phyloP scores from a whole-genome alignment of 2,113 vertebrate genomes.

The Stomatorhinus ivindoensis region DNA sequence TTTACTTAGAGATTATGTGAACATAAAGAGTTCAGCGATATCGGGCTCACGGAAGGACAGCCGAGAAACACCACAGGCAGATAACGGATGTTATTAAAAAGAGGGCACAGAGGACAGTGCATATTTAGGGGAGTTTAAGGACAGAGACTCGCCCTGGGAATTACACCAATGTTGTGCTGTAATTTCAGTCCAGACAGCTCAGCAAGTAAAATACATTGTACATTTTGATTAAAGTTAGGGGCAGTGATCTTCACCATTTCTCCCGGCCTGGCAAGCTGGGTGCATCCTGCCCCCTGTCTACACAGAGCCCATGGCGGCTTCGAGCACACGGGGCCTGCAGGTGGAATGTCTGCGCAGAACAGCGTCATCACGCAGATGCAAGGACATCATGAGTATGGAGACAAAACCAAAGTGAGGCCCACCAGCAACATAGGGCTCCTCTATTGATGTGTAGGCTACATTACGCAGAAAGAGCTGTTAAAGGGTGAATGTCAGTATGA shows the following conservation, averaged over 20 bases:
- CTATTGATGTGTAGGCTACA: neutral
- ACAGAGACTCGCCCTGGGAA: neutral
- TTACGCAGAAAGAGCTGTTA: neutral
- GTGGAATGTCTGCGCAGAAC: neutral
- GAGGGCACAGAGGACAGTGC: neutral
- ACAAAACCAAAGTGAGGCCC: too few relatives aligned
- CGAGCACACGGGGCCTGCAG: too few relatives aligned
- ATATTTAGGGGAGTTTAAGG: neutral
- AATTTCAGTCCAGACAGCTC: neutral
- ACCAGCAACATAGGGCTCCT: neutral
- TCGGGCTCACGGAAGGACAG: neutral
- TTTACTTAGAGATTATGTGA: neutral
- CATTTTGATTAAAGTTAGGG: neutral
- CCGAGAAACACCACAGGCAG: neutral
- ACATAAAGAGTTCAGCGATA: neutral
- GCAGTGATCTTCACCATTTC: neutral
- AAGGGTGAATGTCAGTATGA: neutral
- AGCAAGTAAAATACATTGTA: neutral
- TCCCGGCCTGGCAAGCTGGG: too few relatives aligned
- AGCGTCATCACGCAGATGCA: neutral
- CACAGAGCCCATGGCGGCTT: too few relatives aligned
- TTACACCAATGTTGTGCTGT: neutral
- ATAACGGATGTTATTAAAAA: neutral
- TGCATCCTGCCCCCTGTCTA: too few relatives aligned
- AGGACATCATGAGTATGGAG: neutral